These are phyloP conservation scores for Paratrypauchen microcephalus DNA, from an alignment of 2,797 vertebrate genomes.

Conservation along the genomic window DNA sequence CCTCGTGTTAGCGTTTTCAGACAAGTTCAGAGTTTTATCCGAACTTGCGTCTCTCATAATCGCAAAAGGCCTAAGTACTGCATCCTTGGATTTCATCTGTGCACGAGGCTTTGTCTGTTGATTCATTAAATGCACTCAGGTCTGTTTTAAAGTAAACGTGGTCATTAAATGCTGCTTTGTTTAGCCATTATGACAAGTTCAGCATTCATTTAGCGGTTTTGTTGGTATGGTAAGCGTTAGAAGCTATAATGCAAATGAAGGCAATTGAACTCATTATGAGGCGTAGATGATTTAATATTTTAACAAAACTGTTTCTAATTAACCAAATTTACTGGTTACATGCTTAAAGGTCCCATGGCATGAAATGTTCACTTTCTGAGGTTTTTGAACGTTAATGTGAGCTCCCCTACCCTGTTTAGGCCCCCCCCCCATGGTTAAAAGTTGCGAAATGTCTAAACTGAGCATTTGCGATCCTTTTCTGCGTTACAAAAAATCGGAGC, in stretches of 20 bases:
- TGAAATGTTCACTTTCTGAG: too few relatives aligned
- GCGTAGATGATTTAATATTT: neutral
- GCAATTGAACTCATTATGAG: too few relatives aligned
- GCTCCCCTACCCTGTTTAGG: too few relatives aligned
- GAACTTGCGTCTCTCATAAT: constrained; percentile 23
- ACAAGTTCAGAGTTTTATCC: constrained; percentile 31
- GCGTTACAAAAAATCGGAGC: too few relatives aligned
- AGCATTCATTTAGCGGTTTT: neutral
- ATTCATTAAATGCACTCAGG: constrained; percentile 18
- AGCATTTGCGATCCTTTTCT: too few relatives aligned
- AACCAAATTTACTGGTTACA: neutral
- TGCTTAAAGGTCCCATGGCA: too few relatives aligned
- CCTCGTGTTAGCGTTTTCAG: constrained; percentile 36
- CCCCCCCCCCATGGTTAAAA: too few relatives aligned
- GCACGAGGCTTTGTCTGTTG: neutral
- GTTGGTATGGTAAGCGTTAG: neutral
- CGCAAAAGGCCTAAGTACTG: constrained; percentile 26
- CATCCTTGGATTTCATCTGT: constrained; percentile 7
- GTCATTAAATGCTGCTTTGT: constrained; percentile 10
- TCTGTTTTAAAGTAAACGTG: neutral
- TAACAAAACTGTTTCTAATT: neutral
- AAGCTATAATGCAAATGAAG: neutral
- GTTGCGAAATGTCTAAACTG: too few relatives aligned
- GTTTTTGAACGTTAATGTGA: too few relatives aligned
- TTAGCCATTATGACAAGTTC: constrained; percentile 7